Base-by-base conservation (phyloP, 2,888 invertebrate genomes). In the Mythimna lalbum region DNA sequence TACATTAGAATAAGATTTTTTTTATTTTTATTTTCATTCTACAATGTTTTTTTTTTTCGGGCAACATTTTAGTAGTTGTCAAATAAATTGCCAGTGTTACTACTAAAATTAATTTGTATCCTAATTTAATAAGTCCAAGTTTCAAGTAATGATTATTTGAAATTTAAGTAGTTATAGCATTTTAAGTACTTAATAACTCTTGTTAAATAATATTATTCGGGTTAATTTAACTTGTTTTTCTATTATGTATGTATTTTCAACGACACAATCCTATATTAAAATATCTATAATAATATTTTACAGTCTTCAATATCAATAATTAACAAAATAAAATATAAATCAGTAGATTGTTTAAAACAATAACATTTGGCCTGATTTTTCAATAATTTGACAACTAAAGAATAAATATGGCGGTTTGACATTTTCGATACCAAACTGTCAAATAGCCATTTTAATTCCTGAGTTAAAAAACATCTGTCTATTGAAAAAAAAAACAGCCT, bases 21-120 rank as follows among this genome's bases (percentile, higher is more conserved):
- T 43, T 43, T 14, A 39, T 12, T 4, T 39, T 39, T 0, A 12
- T 5, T 43, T 33, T 53, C 17, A 5, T 17, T n/a, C 33, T 33
- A 23, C 12, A 7, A 10, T 27, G 27, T 27, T 27, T 69, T 57
- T 68, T 57, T 7, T n/a, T 7, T 47, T 0, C 12, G n/a, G n/a
- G 23, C 55, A 65, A 64, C 23, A 68, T 47, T 14, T 1, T 21
- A 21, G 1, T 19, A 14, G 36, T 27, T 49, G 49, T 66, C 69
- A 57, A 49, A 21, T 50, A 3, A 33, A 33, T 33, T 33, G 27
- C 1, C 27, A 66, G 27, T 36, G 56, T 66, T 36, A 17, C 23
- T 52, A 63, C 4, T 59, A 33, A n/a, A 36, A 19, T 17, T 39
- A 39, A 53, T 19, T 19, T 19, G 19, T 19, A 55, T 31, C 0